Conservation (phyloP, 2,797 vertebrate species). For the Geotrypetes seraphini region DNA sequence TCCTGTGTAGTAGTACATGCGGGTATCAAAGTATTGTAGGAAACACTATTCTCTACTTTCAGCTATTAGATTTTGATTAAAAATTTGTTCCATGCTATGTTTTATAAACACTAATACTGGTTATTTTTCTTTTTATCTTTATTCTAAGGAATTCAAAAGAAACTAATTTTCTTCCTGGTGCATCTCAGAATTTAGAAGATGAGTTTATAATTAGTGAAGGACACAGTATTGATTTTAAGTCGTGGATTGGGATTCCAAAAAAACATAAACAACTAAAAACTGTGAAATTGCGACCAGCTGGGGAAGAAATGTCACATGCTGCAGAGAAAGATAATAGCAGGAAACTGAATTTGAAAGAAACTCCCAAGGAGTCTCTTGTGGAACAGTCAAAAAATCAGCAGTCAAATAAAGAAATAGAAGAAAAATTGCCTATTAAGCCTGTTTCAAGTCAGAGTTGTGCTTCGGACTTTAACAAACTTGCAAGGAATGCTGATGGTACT, state of each 20-base stretch:
- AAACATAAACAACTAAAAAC: conserved; percentile 12
- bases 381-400: conserved; percentile 2
- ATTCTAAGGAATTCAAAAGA: conserved; percentile 15
- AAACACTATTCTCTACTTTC: too few species aligned
- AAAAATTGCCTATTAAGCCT: not conserved
- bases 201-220: conserved; percentile 55
- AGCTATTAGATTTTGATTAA: too few species aligned
- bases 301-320: conserved; percentile 1
- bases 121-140: conserved; percentile 15
- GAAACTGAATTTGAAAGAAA: not conserved
- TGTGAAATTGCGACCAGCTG: conserved; percentile 4
- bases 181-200: conserved; percentile 20
- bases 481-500: too few species aligned
- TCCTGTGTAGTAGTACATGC: too few species aligned
- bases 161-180: not conserved
- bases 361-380: not conserved
- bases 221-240: not conserved
- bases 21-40: too few species aligned
- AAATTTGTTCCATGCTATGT: too few species aligned
- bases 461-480: conserved; percentile 1
- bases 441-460: not conserved
- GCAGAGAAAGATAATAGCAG: not conserved
- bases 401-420: not conserved
- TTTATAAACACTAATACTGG: too few species aligned
- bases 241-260: conserved; percentile 34